These are phyloP conservation scores for Mus spretus DNA, from an alignment of 2,797 vertebrate species.

Conservation along the genomic window DNA sequence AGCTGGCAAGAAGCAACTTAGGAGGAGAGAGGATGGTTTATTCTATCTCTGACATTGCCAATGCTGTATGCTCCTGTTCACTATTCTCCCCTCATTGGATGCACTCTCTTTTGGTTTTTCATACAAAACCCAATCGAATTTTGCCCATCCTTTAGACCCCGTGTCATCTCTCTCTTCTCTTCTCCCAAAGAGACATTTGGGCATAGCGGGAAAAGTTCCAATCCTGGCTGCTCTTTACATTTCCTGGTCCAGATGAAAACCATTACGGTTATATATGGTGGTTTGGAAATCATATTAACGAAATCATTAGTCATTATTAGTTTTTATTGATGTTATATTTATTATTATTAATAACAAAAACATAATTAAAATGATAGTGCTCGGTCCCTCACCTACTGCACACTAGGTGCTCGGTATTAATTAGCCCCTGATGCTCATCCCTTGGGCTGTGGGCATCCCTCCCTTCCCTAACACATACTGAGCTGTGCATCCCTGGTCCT, in stretches of 20 bases:
- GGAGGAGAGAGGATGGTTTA: neutral
- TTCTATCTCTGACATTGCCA: neutral
- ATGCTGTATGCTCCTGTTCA: neutral
- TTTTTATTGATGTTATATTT: neutral
- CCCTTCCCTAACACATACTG: neutral
- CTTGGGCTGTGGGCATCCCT: neutral
- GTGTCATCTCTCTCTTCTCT: neutral
- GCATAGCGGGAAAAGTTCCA: neutral
- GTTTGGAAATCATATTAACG: neutral
- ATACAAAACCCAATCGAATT: neutral
- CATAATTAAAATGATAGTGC: neutral
- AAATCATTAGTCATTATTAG: neutral
- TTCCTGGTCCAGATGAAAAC: neutral
- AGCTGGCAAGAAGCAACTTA: neutral
- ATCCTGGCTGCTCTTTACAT: neutral
- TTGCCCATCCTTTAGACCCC: neutral
- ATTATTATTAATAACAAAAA: neutral
- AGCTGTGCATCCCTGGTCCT: neutral
- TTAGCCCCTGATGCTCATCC: neutral
- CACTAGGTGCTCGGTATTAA: neutral
- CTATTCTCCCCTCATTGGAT: neutral
- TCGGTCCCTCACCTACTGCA: neutral
- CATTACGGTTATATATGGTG: neutral
- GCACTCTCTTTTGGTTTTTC: neutral
- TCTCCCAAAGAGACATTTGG: neutral